Evolutionary conservation across 2,113 vertebrate species (phyloP), one percentile per base, ranked within the genome.

Genomic region (Aleadryas rufinucha): DNA sequence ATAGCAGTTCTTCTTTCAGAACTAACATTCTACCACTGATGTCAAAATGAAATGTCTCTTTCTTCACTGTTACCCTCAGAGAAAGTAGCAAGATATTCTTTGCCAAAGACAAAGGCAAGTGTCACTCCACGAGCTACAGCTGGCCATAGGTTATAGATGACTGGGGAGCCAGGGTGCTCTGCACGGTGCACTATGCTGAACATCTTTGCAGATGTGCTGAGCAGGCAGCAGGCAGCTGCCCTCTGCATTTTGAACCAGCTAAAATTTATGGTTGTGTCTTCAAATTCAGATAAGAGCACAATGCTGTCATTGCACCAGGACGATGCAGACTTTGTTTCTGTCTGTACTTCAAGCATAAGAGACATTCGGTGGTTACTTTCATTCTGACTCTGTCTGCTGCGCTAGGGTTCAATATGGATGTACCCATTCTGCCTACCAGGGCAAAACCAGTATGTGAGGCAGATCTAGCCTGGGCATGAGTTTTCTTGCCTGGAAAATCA

Each of bases 121-220:
- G 7, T 50, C 12, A 30, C 5, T 65, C 16, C 21, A 27, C 0
- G 4, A 42, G 33, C 42, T 37, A 31, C 31, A 65, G 30, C 20
- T 61, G 45, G 65, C 31, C 9, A 3, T 3, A 4, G 33, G 19
- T 64, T 52, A 76, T 16, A 78, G 66, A 59, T 31, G 26, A 5
- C 5, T 2, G 1, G 31, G 57, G 52, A 84, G 27, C 33, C 72
- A 16, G 21, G 4, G 24, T 1, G 3, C 28, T 41, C 53, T 56
- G 52, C 0, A 2, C 1, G 2, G 9, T 18, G 20, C 23, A 5
- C 13, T 8, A 9, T 0, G 0, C 69, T 66, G 30, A 53, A 9
- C 2, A 1, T 33, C 20, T 26, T 27, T 21, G 49, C 22, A 78
- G 30, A 9, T 9, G 14, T 0, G 16, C 57, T 76, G 47, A 75